Evolutionary conservation across 1,140 invertebrate genomes (phyloP), one percentile per base, ranked within the genome.

Genomic region (Riptortus pedestris): DNA sequence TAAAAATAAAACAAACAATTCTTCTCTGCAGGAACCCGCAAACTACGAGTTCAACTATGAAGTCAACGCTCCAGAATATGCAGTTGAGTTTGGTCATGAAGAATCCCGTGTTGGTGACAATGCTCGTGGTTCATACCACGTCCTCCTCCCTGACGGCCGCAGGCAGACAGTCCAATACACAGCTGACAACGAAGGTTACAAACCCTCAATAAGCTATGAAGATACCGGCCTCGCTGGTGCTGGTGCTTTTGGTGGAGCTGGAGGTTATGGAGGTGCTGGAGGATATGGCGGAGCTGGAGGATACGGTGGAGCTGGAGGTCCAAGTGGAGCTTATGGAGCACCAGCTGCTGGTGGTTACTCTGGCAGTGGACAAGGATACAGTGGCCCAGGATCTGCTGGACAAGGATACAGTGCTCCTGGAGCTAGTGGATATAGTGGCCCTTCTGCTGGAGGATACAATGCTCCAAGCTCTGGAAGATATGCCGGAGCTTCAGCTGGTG

Each of bases 161-260:
- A 87, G 84, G 74, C 89, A 91, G 77, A 81, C 89, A 69, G 87
- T 93, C 43, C 82, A 87, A 72, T 93, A 91, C 74, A 83, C 87
- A 73, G 88, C 87, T 2, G 87, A 88, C 72, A 79, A 81, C 69
- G 83, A 86, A 65, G 89, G 90, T 69, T 91, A 86, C 75, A 86
- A 87, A 73, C 88, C 89, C 63, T 81, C 83, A 71, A 84, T 92
- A 67, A 84, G 83, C 71, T 91, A 91, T 72, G 86, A 90, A 29
- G 55, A 4, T 24, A 24, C 24, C 7, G 22, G 14, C 24, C 28
- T 26, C 14, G 38, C 38, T 26, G 62, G 57, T 4, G 57, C 57
- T 18, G 28, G 57, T 63, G 57, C 14, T 51, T 26, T 22, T n/a
- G 57, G 28, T 33, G 31, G 57, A 0, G 16, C n/a, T 22, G 14